phyloP scores from a whole-genome alignment of 2,797 vertebrate species.

The Chaetophractus vellerosus region DNA sequence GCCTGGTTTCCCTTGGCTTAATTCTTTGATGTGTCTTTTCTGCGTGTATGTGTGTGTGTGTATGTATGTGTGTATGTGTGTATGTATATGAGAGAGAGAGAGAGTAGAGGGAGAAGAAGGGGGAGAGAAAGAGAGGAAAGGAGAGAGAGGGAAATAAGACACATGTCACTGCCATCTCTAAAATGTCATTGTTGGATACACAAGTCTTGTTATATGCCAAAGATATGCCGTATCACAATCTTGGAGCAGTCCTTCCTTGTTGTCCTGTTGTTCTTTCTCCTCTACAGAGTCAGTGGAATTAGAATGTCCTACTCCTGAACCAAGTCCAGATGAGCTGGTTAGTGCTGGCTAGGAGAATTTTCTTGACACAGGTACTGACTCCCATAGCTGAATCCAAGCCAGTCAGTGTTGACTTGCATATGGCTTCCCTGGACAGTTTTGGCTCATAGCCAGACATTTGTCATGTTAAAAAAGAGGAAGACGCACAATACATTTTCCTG shows the following conservation, averaged over 20 bases:
- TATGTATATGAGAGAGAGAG: neutral
- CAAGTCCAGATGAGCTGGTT: constrained; percentile 7
- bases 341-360: constrained; percentile 11
- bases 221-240: neutral
- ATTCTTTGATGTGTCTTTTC: constrained; percentile 33
- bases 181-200: neutral
- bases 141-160: neutral
- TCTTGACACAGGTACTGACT: neutral
- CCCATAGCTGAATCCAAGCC: constrained; percentile 36
- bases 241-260: neutral
- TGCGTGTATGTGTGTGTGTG: neutral
- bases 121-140: neutral
- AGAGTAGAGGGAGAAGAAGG: neutral
- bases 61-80: neutral
- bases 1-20: neutral
- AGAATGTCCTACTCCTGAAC: constrained; percentile 4
- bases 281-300: neutral
- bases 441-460: constrained; percentile 21
- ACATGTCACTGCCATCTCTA: neutral
- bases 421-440: constrained; percentile 28
- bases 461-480: neutral
- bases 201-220: constrained; percentile 3
- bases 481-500: constrained; percentile 45
- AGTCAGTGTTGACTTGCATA: constrained; percentile 53
- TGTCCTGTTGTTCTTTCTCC: constrained; percentile 18